Percentiles rank a stretch among this genome's conserved stretches.
Evolutionary conservation across 2,888 invertebrate genomes (phyloP).

Genomic region (Aphidoletes aphidimyza): DNA sequence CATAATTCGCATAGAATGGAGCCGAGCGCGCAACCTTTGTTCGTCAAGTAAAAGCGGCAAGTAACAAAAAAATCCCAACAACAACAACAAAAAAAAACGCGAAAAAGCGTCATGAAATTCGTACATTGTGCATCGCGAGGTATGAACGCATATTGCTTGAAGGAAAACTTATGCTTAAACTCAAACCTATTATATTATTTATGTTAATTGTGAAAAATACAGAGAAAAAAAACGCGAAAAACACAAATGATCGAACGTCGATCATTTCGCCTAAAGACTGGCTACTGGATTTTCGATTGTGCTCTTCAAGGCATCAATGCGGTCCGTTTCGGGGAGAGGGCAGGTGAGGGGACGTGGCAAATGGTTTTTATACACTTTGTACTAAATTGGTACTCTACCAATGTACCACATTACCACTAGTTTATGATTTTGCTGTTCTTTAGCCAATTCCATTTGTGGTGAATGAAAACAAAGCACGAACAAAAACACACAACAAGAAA

Average conservation of each 20-base stretch:
- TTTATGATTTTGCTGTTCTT: slow-evolving; percentile 15
- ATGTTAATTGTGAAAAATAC: slow-evolving; percentile 36
- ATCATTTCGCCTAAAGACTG: slow-evolving; percentile 5
- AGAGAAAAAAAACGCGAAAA: slow-evolving; percentile 7
- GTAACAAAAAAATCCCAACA: background rate
- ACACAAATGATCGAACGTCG: slow-evolving; percentile 38
- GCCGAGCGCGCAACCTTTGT: background rate
- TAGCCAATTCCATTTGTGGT: slow-evolving; percentile 21
- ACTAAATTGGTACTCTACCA: background rate
- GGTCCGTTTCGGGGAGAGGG: background rate
- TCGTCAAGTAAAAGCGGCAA: background rate
- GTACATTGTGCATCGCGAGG: background rate
- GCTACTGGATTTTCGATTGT: background rate
- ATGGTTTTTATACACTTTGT: background rate
- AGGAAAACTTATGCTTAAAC: background rate
- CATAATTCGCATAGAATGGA: slow-evolving; percentile 33
- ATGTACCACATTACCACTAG: slow-evolving; percentile 5
- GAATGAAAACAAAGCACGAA: background rate
- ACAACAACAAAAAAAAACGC: background rate
- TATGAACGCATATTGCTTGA: background rate
- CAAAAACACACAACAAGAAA: background rate
- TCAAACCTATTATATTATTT: slow-evolving; percentile 24
- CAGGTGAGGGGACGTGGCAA: no score
- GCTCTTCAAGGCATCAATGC: background rate
- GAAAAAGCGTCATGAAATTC: background rate